Evolutionary conservation across 2,888 invertebrate genomes (phyloP), one percentile per base, ranked within the genome.

Genomic region (Troilus luridus): DNA sequence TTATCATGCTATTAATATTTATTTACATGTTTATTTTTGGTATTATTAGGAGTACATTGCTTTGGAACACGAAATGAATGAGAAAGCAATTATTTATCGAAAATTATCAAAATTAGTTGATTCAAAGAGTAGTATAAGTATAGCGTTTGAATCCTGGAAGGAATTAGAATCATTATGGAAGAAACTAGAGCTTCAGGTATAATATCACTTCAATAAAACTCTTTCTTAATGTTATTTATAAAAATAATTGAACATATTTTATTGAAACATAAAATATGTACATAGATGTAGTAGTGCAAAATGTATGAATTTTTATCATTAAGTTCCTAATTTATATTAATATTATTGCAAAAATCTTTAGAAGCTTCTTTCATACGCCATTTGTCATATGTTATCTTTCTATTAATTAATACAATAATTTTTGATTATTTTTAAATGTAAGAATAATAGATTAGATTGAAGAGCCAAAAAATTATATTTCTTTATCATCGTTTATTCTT

Each of bases 71-170:
- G 98, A 98, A 94, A 95, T 97, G 92, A 96, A 97, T 93, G 95
- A 96, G 81, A 96, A 97, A 93, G 95, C 96, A 93, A 95, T 96
- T 90, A 95, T 96, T 72, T 98, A 97, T 94, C 96, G 96, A 93
- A 97, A 97, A 94, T 94, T 98, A 90, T 97, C 97, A 94, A 96
- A 96, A 93, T 95, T 98, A 92, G 96, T 97, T 93, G 97, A 97
- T 93, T 96, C 97, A 1, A 97, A 97, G 93, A 97, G 97, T 93
- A 95, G 97, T 93, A 96, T 98, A 92, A 97, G 97, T 93, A 96
- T 98, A 92, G 97, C 97, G 11, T 96, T 96, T 88, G 97, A 97
- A 93, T 96, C 97, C n/a, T 98, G 98, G 98, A 96, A 96, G 91
- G 97, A 97, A 93, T 95, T 98, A 24, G 96, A 97, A 93, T 95